Evolutionary conservation across 2,888 invertebrate species (phyloP).

Genomic region (Brassicogethes aeneus): DNA sequence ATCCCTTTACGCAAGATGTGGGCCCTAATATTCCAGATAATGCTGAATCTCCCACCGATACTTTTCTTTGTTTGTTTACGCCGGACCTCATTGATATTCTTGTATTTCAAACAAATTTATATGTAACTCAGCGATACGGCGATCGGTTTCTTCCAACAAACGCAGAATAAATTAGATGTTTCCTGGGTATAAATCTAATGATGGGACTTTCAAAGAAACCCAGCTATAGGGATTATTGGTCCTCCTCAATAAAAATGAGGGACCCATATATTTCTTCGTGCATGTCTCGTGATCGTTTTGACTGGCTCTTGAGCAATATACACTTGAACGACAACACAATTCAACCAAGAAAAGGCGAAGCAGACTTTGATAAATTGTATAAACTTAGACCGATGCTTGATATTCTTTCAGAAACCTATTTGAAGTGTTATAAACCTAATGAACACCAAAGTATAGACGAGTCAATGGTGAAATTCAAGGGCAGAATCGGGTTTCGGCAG

Average conservation of each 20-base stretch:
- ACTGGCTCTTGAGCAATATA: constrained; percentile 4
- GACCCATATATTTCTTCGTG: constrained; percentile 3
- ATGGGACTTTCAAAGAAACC: constrained; percentile 1
- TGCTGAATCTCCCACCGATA: not conserved
- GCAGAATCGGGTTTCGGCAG: not conserved
- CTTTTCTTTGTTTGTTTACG: not conserved
- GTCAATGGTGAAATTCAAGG: constrained; percentile 5
- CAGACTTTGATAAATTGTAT: constrained; percentile 8
- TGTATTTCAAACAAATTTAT: not conserved
- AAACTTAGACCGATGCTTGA: constrained; percentile 4
- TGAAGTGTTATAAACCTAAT: not conserved
- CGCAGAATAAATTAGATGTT: constrained; percentile 2
- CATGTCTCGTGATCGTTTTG: constrained; percentile 6
- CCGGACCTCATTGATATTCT: not conserved
- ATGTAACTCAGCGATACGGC: not conserved
- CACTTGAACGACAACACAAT: constrained; percentile 6
- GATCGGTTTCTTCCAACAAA: constrained; percentile 1
- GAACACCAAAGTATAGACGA: constrained; percentile 4
- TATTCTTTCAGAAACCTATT: not conserved
- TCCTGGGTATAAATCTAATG: constrained; percentile 3
- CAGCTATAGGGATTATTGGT: constrained; percentile 7
- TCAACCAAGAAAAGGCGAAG: constrained; percentile 6
- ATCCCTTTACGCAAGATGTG: not conserved
- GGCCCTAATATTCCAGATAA: not conserved
- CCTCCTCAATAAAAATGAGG: constrained; percentile 1